Percentiles rank a stretch among this genome's conserved stretches.
Evolutionary conservation across 2,888 invertebrate species (phyloP).

Genomic region (Antheraea yamamai): DNA sequence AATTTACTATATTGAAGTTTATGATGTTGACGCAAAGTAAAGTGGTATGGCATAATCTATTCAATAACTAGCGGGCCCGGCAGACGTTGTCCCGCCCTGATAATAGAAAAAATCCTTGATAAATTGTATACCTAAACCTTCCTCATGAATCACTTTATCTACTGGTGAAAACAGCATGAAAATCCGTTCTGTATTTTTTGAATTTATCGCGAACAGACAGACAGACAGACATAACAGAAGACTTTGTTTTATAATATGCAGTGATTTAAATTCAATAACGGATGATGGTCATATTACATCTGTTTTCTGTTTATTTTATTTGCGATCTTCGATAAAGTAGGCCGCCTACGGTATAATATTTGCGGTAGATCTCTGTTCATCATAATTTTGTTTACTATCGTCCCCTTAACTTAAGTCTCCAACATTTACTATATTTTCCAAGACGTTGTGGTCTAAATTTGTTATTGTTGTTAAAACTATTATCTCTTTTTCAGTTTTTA

Average conservation of each 20-base stretch:
- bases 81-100: no score
- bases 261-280: neutral
- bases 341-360: slow-evolving; percentile 55
- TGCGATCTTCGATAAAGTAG: slow-evolving; percentile 55
- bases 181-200: no score
- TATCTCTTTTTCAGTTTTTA: neutral
- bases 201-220: no score
- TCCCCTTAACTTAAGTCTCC: slow-evolving; percentile 45
- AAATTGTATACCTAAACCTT: no score
- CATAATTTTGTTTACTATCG: slow-evolving; percentile 55
- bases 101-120: no score
- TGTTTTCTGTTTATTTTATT: slow-evolving; percentile 24
- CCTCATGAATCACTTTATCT: no score
- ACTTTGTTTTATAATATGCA: no score
- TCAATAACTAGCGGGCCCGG: neutral
- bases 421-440: slow-evolving; percentile 1
- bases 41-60: neutral
- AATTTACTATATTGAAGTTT: neutral
- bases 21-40: neutral
- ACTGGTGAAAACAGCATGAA: no score
- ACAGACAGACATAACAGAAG: no score
- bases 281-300: neutral
- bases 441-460: neutral
- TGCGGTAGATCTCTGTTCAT: slow-evolving; percentile 42
- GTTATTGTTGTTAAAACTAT: neutral